A percentile compares a stretch with the other conserved stretches of the same genome.
These are phyloP conservation scores for Mythimna loreyi DNA, from an alignment of 2,888 invertebrate species.

Conservation along the genomic window DNA sequence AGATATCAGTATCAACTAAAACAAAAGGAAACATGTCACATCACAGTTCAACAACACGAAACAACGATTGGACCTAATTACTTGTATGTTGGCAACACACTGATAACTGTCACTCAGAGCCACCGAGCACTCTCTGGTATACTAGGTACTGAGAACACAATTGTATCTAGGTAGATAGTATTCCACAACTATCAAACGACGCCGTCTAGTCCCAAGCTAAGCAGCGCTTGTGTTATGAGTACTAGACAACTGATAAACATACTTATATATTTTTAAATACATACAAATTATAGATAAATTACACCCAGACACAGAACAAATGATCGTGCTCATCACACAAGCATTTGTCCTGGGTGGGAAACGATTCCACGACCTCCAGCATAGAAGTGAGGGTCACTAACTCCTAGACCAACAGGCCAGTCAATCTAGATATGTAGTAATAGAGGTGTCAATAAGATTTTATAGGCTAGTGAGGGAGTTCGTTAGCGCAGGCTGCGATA, in stretches of 20 bases:
- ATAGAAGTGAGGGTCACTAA: too few species aligned
- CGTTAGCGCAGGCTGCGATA: conserved; percentile 78
- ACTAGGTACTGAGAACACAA: conserved; percentile 45
- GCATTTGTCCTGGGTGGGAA: too few species aligned
- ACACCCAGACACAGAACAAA: too few species aligned
- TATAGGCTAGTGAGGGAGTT: conserved; percentile 77
- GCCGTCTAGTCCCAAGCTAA: too few species aligned
- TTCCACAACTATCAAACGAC: too few species aligned
- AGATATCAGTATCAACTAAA: conserved; percentile 13
- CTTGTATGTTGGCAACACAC: conserved; percentile 33
- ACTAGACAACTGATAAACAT: too few species aligned
- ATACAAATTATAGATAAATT: too few species aligned
- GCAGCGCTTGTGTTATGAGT: too few species aligned
- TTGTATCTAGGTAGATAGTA: conserved; percentile 63
- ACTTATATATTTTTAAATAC: too few species aligned
- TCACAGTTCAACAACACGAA: conserved; percentile 41
- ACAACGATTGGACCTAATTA: conserved; percentile 43
- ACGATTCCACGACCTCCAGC: too few species aligned
- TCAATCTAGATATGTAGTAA: conserved; percentile 66
- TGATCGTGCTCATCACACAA: too few species aligned
- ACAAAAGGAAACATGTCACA: conserved; percentile 38
- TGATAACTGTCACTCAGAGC: conserved; percentile 44
- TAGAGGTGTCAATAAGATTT: conserved; percentile 75
- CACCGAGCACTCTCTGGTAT: conserved; percentile 13
- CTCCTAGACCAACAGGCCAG: too few species aligned